Percentiles rank a stretch among this genome's conserved stretches.
phyloP scores from a whole-genome alignment of 2,797 vertebrate genomes.

The Mormyrus proboscirostris region DNA sequence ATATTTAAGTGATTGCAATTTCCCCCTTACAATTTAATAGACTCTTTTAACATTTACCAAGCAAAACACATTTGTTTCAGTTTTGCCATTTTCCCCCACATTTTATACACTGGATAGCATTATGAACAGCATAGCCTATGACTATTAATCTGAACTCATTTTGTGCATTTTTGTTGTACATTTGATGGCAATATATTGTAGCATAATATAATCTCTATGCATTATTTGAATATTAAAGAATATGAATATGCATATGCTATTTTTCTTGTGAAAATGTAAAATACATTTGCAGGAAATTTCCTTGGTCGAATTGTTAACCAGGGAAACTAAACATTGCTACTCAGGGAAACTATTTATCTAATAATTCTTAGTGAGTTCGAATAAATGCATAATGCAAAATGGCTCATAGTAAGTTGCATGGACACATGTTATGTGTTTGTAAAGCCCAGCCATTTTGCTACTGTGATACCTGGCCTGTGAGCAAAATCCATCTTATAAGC shows the following conservation, averaged over 20 bases:
- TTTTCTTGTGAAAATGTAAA: not conserved
- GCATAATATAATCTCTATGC: not conserved
- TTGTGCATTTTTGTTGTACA: not conserved
- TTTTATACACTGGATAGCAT: not conserved
- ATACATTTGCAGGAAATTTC: not conserved
- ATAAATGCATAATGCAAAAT: not conserved
- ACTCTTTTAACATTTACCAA: not conserved
- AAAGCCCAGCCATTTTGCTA: not conserved
- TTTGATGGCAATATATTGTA: not conserved
- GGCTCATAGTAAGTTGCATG: not conserved
- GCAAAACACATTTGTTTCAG: not conserved
- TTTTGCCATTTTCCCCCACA: not conserved
- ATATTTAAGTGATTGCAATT: constrained; percentile 6
- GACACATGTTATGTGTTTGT: not conserved
- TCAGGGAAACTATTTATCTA: not conserved
- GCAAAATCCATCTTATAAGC: not conserved
- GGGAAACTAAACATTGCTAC: not conserved
- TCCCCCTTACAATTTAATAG: not conserved
- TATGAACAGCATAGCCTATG: not conserved
- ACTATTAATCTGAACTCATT: not conserved
- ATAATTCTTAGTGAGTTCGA: not conserved
- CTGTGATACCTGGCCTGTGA: not conserved
- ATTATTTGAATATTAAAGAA: not conserved
- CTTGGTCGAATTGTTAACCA: not conserved
- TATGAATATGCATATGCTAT: not conserved